phyloP scores from a whole-genome alignment of 2,888 invertebrate genomes.

The Heteromyza rotundicornis region DNA sequence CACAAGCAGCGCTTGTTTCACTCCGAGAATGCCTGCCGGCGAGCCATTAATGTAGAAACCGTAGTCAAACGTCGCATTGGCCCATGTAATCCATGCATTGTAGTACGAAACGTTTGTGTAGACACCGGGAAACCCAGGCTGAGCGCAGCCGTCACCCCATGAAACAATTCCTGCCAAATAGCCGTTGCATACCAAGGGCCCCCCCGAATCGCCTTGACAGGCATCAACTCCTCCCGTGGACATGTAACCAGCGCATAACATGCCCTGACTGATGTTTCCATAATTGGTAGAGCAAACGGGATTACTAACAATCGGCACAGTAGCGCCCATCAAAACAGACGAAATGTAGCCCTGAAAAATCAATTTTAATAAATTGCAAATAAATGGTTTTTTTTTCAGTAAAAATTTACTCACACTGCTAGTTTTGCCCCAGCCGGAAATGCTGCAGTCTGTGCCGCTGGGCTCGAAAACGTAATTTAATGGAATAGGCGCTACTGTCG shows the following conservation, averaged over 20 bases:
- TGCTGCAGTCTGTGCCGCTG: constrained; percentile 31
- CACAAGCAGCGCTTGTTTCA: neutral
- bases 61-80: constrained; percentile 39
- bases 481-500: constrained; percentile 34
- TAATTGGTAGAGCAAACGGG: constrained; percentile 28
- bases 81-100: constrained; percentile 33
- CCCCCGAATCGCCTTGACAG: constrained; percentile 57
- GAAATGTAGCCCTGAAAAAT: constrained; percentile 31
- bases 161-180: constrained; percentile 39
- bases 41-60: no score
- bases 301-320: constrained; percentile 38
- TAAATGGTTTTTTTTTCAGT: neutral
- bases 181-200: constrained; percentile 38
- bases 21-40: neutral
- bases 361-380: neutral
- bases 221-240: constrained; percentile 44
- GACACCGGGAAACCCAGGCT: constrained; percentile 37
- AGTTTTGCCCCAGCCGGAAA: constrained; percentile 45
- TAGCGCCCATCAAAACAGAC: constrained; percentile 30
- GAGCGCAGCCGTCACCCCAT: constrained; percentile 40
- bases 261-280: constrained; percentile 30
- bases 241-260: constrained; percentile 43
- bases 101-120: constrained; percentile 42
- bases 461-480: constrained; percentile 25
- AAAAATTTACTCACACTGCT: constrained; percentile 31